Conservation (phyloP, 2,888 invertebrate genomes). For the Epistrophe eligans region DNA sequence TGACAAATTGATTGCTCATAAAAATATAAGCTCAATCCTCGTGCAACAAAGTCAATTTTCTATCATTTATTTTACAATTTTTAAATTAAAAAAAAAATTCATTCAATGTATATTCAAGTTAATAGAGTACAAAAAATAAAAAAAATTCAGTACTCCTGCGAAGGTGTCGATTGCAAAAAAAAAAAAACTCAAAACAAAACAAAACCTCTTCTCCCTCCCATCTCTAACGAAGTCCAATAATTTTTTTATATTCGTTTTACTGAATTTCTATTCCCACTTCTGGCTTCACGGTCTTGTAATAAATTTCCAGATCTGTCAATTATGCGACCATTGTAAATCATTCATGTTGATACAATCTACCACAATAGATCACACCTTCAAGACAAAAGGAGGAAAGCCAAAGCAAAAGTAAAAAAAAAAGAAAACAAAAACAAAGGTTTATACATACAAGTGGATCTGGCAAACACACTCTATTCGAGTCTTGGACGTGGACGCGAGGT, state of each 20-base stretch:
- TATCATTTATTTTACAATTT: not conserved
- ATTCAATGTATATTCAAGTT: not conserved
- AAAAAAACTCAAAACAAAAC: not conserved
- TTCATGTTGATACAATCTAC: slow-evolving; percentile 77
- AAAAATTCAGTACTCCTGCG: not conserved
- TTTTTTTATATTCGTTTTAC: not conserved
- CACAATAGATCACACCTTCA: slow-evolving; percentile 76
- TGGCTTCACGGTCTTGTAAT: slow-evolving; percentile 61
- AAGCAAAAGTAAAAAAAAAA: slow-evolving; percentile 28
- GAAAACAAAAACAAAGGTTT: slow-evolving; percentile 52
- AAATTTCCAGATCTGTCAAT: slow-evolving; percentile 78
- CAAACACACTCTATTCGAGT: slow-evolving; percentile 29
- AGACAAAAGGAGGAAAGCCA: slow-evolving; percentile 58
- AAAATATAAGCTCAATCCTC: too few relatives aligned
- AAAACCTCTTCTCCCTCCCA: slow-evolving; percentile 27
- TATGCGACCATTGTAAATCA: slow-evolving; percentile 78
- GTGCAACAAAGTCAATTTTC: too few relatives aligned
- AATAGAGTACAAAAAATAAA: not conserved
- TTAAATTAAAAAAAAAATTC: not conserved
- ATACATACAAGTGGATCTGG: slow-evolving; percentile 50
- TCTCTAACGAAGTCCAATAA: slow-evolving; percentile 4
- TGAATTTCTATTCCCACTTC: slow-evolving; percentile 46
- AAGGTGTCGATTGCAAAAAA: slow-evolving; percentile 40
- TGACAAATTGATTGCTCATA: too few relatives aligned
- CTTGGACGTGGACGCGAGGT: not conserved